phyloP scores from a whole-genome alignment of 2,888 invertebrate species.

The Hipparchia sbordonii region DNA sequence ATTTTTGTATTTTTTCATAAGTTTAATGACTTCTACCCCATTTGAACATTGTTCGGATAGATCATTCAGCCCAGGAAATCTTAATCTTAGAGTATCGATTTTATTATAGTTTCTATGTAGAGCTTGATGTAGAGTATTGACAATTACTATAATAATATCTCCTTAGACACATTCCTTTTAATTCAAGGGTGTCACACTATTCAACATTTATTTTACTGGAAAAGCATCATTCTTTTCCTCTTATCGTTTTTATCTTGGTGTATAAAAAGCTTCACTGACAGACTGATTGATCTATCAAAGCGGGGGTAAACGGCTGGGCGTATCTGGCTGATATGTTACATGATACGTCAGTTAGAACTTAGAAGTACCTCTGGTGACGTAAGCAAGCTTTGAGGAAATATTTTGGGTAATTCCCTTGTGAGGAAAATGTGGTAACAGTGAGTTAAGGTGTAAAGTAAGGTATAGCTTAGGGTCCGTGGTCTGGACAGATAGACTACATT shows the following conservation, averaged over 20 bases:
- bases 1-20: no score
- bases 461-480: no score
- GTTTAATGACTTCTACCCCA: no score
- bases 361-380: slow-evolving; percentile 1
- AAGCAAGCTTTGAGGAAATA: background rate
- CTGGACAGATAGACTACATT: no score
- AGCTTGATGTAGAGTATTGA: no score
- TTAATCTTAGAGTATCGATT: no score
- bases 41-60: no score
- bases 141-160: background rate
- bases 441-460: background rate
- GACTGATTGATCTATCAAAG: slow-evolving; percentile 20
- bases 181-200: slow-evolving; percentile 2
- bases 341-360: background rate
- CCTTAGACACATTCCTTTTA: background rate
- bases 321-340: slow-evolving; percentile 9
- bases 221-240: slow-evolving; percentile 3
- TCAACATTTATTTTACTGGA: background rate
- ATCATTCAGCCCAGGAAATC: no score
- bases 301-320: background rate
- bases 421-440: background rate
- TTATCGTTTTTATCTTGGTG: slow-evolving; percentile 9
- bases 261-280: slow-evolving; percentile 14
- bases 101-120: no score
- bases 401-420: background rate